A percentile compares a stretch with the other conserved stretches of the same genome.
Evolutionary conservation across 2,888 invertebrate genomes (phyloP).

Genomic region (Hypomecis atomaria): DNA sequence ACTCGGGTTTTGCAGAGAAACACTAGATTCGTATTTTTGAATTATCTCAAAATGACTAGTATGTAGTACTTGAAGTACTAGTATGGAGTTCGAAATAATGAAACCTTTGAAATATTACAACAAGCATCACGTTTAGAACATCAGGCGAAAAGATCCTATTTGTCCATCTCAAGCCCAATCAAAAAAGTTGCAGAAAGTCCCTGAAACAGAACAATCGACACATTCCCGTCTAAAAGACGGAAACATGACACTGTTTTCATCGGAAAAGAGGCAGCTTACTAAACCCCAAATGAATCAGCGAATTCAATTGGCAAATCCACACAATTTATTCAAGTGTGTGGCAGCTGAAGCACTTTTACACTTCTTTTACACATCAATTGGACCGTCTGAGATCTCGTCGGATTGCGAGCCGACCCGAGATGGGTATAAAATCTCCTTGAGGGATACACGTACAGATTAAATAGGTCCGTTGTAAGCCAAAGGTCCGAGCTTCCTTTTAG

Average conservation of each 20-base stretch:
- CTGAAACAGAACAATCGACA: no score
- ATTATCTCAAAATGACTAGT: no score
- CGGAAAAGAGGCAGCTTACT: slow-evolving; percentile 5
- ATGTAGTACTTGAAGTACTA: no score
- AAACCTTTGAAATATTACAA: no score
- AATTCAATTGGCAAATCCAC: slow-evolving; percentile 35
- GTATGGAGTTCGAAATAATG: no score
- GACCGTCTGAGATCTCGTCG: slow-evolving; percentile 39
- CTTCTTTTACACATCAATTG: slow-evolving; percentile 44
- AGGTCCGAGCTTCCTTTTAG: no score
- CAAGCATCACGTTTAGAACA: no score
- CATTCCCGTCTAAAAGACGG: background rate
- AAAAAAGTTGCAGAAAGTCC: no score
- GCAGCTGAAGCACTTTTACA: slow-evolving; percentile 41
- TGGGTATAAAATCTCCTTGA: slow-evolving; percentile 37
- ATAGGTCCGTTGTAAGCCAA: background rate
- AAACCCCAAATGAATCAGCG: slow-evolving; percentile 25
- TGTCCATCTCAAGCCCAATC: no score
- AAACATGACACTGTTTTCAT: slow-evolving; percentile 10
- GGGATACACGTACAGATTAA: background rate
- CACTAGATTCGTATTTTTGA: no score
- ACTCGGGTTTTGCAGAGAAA: no score
- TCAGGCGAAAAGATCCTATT: no score
- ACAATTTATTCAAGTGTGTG: slow-evolving; percentile 42
- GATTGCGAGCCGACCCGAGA: slow-evolving; percentile 35